A percentile compares a stretch with the other conserved stretches of the same genome.
phyloP scores from a whole-genome alignment of 1,140 invertebrate species.

The Leptopilina clavipes region DNA sequence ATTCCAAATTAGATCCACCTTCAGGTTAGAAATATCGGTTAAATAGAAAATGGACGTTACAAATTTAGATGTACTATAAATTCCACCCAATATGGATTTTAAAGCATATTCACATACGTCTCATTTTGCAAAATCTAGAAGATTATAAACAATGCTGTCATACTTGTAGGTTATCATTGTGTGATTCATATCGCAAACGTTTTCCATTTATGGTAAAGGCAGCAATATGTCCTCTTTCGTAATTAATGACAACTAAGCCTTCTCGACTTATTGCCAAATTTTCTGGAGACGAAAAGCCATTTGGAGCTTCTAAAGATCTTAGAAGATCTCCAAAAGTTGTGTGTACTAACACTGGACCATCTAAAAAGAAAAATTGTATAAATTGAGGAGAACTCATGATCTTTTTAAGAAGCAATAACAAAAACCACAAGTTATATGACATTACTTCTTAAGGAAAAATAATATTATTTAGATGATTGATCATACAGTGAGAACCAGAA shows the following conservation, averaged over 20 bases:
- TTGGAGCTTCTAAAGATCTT: conserved; percentile 89
- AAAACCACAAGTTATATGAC: too few species aligned
- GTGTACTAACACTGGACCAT: conserved; percentile 96
- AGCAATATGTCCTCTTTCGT: conserved; percentile 92
- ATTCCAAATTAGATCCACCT: too few species aligned
- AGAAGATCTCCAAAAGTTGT: conserved; percentile 99
- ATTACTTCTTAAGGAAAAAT: neutral
- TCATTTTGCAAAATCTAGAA: conserved; percentile 1
- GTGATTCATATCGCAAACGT: conserved; percentile 88
- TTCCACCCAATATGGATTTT: neutral
- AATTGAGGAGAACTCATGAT: neutral
- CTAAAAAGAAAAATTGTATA: conserved; percentile 73
- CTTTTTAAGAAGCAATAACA: neutral
- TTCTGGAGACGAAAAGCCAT: conserved; percentile 88
- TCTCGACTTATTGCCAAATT: conserved; percentile 95
- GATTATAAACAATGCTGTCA: conserved; percentile 47
- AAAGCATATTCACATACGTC: neutral
- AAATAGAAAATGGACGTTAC: too few species aligned
- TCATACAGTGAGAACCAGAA: conserved; percentile 90
- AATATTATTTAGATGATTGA: conserved; percentile 44
- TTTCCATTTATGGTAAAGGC: conserved; percentile 95
- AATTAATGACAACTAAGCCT: conserved; percentile 96
- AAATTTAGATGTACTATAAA: too few species aligned
- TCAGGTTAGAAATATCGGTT: too few species aligned
- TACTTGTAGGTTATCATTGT: conserved; percentile 97